A percentile compares a stretch with the other conserved stretches of the same genome.
Conservation (phyloP, 1,140 invertebrate genomes). For the Bombus haemorrhoidalis region DNA sequence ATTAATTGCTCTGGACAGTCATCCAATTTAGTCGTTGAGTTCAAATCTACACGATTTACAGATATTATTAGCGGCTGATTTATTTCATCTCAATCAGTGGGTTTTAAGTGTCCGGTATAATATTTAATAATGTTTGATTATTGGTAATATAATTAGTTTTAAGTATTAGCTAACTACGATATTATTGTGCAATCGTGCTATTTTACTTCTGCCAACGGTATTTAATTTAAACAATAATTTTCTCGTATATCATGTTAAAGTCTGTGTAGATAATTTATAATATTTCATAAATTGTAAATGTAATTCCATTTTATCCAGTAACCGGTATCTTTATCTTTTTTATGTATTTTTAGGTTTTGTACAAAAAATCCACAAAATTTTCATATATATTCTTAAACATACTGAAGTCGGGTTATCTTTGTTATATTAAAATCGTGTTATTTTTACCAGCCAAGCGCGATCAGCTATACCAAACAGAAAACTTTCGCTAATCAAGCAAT, state of each 20-base stretch:
- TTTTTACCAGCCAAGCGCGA: neutral
- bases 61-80: slow-evolving; percentile 10
- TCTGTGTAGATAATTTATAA: neutral
- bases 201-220: neutral
- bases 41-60: slow-evolving; percentile 11
- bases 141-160: neutral
- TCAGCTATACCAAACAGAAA: too few species aligned
- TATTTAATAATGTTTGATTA: neutral
- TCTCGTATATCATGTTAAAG: neutral
- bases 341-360: too few species aligned
- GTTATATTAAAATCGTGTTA: neutral
- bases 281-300: neutral
- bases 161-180: neutral
- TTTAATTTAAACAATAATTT: neutral
- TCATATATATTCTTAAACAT: neutral
- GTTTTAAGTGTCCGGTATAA: neutral
- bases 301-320: neutral
- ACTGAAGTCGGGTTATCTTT: neutral
- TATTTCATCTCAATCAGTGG: neutral
- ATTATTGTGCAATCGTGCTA: neutral
- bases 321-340: neutral
- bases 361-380: neutral
- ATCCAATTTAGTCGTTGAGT: slow-evolving; percentile 28
- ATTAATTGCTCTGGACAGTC: slow-evolving; percentile 38
- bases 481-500: neutral